phyloP scores from a whole-genome alignment of 2,888 invertebrate genomes.

The Melanostoma scalare region DNA sequence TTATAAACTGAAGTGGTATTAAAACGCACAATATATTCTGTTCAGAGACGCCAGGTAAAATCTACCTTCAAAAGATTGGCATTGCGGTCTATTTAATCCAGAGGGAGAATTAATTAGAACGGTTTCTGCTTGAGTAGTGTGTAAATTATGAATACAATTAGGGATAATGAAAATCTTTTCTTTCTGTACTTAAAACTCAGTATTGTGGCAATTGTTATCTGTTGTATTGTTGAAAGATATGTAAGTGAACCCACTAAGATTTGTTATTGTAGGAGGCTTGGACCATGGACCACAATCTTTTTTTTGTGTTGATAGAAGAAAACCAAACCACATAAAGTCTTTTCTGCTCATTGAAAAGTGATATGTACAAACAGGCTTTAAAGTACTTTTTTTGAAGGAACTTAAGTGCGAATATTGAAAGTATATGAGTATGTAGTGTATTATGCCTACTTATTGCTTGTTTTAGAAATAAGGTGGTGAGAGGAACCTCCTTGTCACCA shows the following conservation, averaged over 20 bases:
- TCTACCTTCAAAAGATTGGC: neutral
- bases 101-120: constrained; percentile 52
- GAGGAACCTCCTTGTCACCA: too few species aligned
- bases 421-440: too few species aligned
- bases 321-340: too few species aligned
- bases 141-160: constrained; percentile 58
- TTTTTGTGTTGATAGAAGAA: too few species aligned
- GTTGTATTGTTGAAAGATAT: constrained; percentile 4
- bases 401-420: too few species aligned
- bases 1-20: constrained; percentile 59
- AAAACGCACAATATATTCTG: constrained; percentile 21
- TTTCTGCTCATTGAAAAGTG: too few species aligned
- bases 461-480: too few species aligned
- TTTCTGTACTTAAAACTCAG: constrained; percentile 2
- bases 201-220: constrained; percentile 2
- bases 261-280: too few species aligned
- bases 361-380: too few species aligned
- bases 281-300: too few species aligned
- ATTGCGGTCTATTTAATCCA: constrained; percentile 33
- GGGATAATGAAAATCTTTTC: constrained; percentile 60
- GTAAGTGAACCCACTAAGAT: neutral
- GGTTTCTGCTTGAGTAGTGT: constrained; percentile 38
- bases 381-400: too few species aligned
- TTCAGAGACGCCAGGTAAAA: constrained; percentile 53
- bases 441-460: too few species aligned